phyloP scores from a whole-genome alignment of 2,888 invertebrate genomes.

The Habrosyne pyritoides region DNA sequence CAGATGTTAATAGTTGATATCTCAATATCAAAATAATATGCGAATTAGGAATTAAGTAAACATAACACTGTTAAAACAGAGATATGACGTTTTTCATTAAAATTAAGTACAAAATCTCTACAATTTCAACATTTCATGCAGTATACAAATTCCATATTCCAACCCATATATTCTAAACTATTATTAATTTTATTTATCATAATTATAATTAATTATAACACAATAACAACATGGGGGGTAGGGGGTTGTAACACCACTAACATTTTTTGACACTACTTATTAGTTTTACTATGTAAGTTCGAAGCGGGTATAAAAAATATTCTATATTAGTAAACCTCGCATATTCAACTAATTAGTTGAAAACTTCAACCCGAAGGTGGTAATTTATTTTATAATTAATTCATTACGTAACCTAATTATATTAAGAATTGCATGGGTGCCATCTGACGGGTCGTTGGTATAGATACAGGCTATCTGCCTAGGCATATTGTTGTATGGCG shows the following conservation, averaged over 20 bases:
- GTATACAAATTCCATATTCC: neutral
- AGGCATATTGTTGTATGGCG: neutral
- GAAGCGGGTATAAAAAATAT: constrained; percentile 72
- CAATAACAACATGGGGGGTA: constrained; percentile 2
- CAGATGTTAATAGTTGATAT: neutral
- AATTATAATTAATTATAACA: constrained; percentile 3
- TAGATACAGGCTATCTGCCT: neutral
- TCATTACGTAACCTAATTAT: constrained; percentile 2
- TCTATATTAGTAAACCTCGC: constrained; percentile 40
- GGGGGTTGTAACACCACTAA: neutral
- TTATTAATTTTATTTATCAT: neutral
- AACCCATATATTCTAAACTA: neutral
- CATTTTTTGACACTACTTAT: constrained; percentile 8
- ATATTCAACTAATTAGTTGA: constrained; percentile 38
- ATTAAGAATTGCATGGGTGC: neutral
- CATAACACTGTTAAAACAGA: neutral
- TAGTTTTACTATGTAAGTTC: constrained; percentile 12
- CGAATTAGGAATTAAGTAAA: neutral
- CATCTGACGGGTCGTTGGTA: neutral
- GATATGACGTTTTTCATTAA: neutral
- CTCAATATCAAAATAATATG: neutral
- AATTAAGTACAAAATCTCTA: constrained; percentile 4
- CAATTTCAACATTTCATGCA: constrained; percentile 2
- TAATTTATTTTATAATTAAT: constrained; percentile 15
- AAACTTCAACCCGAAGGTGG: constrained; percentile 46